A percentile compares a stretch with the other conserved stretches of the same genome.
phyloP scores from a whole-genome alignment of 2,113 vertebrate species.

The Tringa solitaria region DNA sequence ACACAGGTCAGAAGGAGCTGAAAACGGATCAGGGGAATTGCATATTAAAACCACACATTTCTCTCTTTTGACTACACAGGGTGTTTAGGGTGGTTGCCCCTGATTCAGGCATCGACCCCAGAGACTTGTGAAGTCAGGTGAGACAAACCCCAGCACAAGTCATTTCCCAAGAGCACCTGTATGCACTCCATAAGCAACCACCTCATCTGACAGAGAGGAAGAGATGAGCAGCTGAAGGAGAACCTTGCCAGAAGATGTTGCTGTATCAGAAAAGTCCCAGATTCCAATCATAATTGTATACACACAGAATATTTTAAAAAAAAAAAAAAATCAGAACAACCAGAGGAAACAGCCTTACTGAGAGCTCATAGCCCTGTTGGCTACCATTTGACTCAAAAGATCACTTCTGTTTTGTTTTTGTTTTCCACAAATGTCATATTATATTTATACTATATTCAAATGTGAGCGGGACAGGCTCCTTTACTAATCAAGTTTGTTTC shows the following conservation, averaged over 20 bases:
- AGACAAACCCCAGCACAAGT: not conserved
- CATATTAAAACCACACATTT: rapidly evolving
- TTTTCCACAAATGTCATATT: rapidly evolving
- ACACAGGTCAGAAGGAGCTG: not conserved
- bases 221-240: rapidly evolving
- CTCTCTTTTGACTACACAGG: not conserved
- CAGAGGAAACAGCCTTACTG: not conserved
- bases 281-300: not conserved
- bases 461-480: not conserved
- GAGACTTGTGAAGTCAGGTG: not conserved
- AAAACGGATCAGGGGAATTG: not conserved
- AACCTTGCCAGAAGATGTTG: not conserved
- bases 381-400: not conserved
- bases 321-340: not conserved
- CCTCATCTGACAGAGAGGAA: not conserved
- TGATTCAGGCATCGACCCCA: not conserved
- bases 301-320: not conserved
- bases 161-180: not conserved
- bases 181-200: not conserved
- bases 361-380: not conserved
- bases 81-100: not conserved
- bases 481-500: not conserved
- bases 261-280: too few relatives aligned
- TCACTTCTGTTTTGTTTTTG: not conserved
- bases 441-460: not conserved